Evolutionary conservation across 2,113 vertebrate species (phyloP), one percentile per base, ranked within the genome.

Genomic region (Nestor notabilis): DNA sequence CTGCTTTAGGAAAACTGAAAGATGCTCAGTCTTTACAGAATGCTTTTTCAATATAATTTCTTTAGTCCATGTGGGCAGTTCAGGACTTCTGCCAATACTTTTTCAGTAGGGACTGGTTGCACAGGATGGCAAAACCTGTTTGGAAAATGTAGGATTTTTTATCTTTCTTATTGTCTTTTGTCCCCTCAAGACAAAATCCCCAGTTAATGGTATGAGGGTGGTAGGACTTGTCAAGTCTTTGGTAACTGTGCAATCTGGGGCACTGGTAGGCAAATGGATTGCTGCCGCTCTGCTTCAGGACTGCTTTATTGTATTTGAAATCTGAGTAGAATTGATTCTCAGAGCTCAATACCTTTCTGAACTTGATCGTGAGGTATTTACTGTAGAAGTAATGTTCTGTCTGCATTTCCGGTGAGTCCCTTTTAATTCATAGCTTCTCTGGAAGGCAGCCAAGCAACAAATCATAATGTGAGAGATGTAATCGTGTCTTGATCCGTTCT

Each of bases 381-480:
- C n/a, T 70, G 43, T 79, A 55, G 93, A 81, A 55, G n/a, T 17
- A 35, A 33, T 19, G n/a, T 60, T 84, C 47, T 84, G 11, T 83
- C 77, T 69, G 92, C 28, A 44, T 2, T 74, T 63, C 19, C 41
- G 76, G 21, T 47, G 55, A 80, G 41, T 72, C 37, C 17, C 23
- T 81, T 95, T 89, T 33, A 82, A 19, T 64, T 87, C 10, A 11
- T 70, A 16, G 10, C 29, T 89, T 89, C 76, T 89, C 33, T 89
- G 43, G 44, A 85, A 78, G 43, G 86, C 95, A 78, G 12, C 89
- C 68, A 78, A 92, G 89, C 83, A 91, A 75, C 87, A 90, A 65
- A 74, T 63, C 17, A 1, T 81, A 81, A 64, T 3, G 7, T 66
- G 55, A 23, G 64, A 80, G 49, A 43, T 16, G 20, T 66, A 60